Percentiles rank a stretch among this genome's conserved stretches.
Conservation (phyloP, 1,140 invertebrate genomes). For the Ectropis grisescens region DNA sequence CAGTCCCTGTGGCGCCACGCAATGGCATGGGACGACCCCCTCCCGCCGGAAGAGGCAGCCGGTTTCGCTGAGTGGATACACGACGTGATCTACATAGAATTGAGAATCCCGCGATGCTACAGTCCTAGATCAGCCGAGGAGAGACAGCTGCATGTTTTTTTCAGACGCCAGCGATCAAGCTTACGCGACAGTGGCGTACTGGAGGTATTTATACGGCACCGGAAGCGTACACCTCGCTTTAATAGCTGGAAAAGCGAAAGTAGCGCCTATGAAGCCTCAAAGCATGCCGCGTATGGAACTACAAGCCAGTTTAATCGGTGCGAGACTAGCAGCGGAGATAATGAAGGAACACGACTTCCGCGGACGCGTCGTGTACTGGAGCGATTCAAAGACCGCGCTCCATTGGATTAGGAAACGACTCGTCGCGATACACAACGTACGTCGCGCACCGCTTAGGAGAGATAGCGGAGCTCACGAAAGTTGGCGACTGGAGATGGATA, state of each 20-base stretch:
- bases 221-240: slow-evolving; percentile 4
- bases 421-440: slow-evolving; percentile 28
- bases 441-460: slow-evolving; percentile 39
- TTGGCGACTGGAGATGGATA: slow-evolving; percentile 21
- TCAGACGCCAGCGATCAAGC: slow-evolving; percentile 32
- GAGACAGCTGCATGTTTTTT: slow-evolving; percentile 32
- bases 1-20: slow-evolving; percentile 35
- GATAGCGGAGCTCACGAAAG: slow-evolving; percentile 29
- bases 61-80: not conserved
- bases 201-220: slow-evolving; percentile 2
- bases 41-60: slow-evolving; percentile 1
- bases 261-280: slow-evolving; percentile 15
- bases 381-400: slow-evolving; percentile 33
- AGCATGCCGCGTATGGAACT: slow-evolving; percentile 23
- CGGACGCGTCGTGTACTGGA: slow-evolving; percentile 21
- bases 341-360: slow-evolving; percentile 9
- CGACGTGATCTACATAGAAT: no score
- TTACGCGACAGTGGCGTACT: slow-evolving; percentile 24
- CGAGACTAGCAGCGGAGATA: no score
- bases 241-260: slow-evolving; percentile 13
- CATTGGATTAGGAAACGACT: slow-evolving; percentile 27
- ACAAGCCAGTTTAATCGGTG: no score
- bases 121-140: not conserved
- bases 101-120: slow-evolving; percentile 4
- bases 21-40: slow-evolving; percentile 8